Percentiles rank a stretch among this genome's conserved stretches.
Conservation (phyloP, 2,888 invertebrate species). For the Synanthedon formicaeformis region DNA sequence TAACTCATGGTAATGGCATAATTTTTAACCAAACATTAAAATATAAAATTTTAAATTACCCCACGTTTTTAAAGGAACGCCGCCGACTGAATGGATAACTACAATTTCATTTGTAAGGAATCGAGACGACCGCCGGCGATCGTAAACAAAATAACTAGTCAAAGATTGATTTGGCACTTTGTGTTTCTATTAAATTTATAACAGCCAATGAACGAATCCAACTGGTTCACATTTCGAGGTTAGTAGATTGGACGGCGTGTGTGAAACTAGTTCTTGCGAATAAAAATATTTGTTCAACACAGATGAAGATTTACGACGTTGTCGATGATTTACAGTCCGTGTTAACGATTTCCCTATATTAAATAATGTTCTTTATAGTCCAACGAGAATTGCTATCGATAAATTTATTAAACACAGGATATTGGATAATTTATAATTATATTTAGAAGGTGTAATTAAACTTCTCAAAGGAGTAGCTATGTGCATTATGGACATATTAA, state of each 20-base stretch:
- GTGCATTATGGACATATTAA: neutral
- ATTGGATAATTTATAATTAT: slow-evolving; percentile 18
- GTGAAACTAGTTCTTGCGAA: slow-evolving; percentile 29
- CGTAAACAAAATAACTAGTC: neutral
- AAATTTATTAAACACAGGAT: slow-evolving; percentile 1
- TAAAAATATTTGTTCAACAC: slow-evolving; percentile 39
- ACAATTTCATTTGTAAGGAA: neutral
- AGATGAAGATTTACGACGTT: slow-evolving; percentile 26
- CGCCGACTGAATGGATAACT: slow-evolving; percentile 5
- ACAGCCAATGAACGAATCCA: slow-evolving; percentile 18
- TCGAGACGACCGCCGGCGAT: neutral
- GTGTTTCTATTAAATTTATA: neutral
- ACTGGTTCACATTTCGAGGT: slow-evolving; percentile 28
- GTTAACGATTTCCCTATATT: slow-evolving; percentile 14
- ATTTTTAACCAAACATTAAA: slow-evolving; percentile 9
- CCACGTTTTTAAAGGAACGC: slow-evolving; percentile 3
- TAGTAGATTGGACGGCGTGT: slow-evolving; percentile 21
- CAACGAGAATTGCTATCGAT: slow-evolving; percentile 10
- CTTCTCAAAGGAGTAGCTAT: slow-evolving; percentile 1
- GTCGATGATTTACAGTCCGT: slow-evolving; percentile 16
- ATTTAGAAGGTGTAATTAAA: slow-evolving; percentile 34
- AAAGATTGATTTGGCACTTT: neutral
- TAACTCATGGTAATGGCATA: slow-evolving; percentile 7
- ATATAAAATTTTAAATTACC: slow-evolving; percentile 6
- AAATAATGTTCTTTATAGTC: slow-evolving; percentile 7